Evolutionary conservation across 2,888 invertebrate species (phyloP).

Genomic region (Cantharis flavilabris): DNA sequence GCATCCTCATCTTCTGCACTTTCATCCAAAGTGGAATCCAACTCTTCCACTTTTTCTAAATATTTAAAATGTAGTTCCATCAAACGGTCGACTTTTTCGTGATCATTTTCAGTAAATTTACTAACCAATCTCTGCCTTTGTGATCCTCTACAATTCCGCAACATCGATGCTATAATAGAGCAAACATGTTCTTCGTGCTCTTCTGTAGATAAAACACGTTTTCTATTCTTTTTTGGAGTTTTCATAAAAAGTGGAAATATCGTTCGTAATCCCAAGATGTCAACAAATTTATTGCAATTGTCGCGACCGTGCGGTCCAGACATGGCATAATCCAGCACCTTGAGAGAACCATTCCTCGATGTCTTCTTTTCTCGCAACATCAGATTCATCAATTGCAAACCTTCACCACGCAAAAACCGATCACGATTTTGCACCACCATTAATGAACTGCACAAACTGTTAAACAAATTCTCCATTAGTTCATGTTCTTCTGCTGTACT

Average conservation of each 20-base stretch:
- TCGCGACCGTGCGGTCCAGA: conserved; percentile 91
- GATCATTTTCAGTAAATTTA: conserved; percentile 97
- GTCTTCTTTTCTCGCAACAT: conserved; percentile 98
- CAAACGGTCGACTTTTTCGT: conserved; percentile 95
- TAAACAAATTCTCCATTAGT: conserved; percentile 98
- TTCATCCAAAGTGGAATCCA: conserved; percentile 77
- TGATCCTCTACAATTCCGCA: conserved; percentile 88
- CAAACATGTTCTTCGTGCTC: conserved; percentile 95
- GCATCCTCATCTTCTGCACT: conserved; percentile 70
- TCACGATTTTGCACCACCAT: conserved; percentile 88
- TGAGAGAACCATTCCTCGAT: conserved; percentile 93
- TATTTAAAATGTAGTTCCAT: conserved; percentile 97
- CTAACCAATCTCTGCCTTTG: conserved; percentile 88
- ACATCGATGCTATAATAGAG: conserved; percentile 90
- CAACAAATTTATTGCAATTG: conserved; percentile 97
- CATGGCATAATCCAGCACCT: conserved; percentile 97
- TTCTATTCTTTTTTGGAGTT: conserved; percentile 86
- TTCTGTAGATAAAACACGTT: conserved; percentile 78
- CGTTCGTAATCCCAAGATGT: conserved; percentile 93
- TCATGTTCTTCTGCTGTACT: conserved; percentile 91
- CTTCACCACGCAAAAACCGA: conserved; percentile 93
- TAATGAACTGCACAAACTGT: conserved; percentile 91
- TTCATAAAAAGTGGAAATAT: conserved; percentile 99
- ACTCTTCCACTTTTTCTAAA: conserved; percentile 85
- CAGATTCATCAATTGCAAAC: conserved; percentile 97